These are phyloP conservation scores for Rhopilema esculentum DNA, from an alignment of 30 jellyfish, hydroid and myxozoan species.

Conservation along the genomic window DNA sequence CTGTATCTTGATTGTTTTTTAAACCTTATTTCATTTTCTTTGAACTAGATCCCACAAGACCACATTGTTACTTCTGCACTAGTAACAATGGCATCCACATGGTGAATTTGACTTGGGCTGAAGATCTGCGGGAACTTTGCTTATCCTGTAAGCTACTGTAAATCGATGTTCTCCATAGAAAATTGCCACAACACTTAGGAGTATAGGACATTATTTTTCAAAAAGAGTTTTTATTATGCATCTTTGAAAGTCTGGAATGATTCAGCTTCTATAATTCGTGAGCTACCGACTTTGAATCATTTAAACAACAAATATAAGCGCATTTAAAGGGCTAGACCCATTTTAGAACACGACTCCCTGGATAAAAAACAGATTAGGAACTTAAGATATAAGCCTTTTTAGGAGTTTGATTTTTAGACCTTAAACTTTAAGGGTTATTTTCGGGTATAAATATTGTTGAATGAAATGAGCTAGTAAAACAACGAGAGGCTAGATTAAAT, in stretches of 20 bases:
- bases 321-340: constrained; percentile 36
- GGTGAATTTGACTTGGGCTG: constrained; percentile 71
- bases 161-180: background rate
- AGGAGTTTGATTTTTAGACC: too few species aligned
- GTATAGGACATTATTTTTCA: constrained; percentile 34
- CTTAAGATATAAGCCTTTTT: background rate
- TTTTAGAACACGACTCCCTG: constrained; percentile 36
- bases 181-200: background rate
- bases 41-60: constrained; percentile 51
- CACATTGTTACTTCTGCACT: constrained; percentile 48
- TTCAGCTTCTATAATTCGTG: constrained; percentile 20
- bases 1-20: background rate
- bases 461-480: too few species aligned
- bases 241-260: constrained; percentile 24
- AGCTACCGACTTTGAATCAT: constrained; percentile 21
- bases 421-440: too few species aligned
- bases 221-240: constrained; percentile 39
- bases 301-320: constrained; percentile 19
- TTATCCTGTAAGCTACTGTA: constrained; percentile 21
- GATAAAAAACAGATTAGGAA: constrained; percentile 34
- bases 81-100: constrained; percentile 78
- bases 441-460: too few species aligned
- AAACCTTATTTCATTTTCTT: background rate
- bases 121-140: constrained; percentile 38
- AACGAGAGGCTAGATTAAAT: too few species aligned